phyloP scores from a whole-genome alignment of 2,797 vertebrate genomes.

The Neoniphon sammara region DNA sequence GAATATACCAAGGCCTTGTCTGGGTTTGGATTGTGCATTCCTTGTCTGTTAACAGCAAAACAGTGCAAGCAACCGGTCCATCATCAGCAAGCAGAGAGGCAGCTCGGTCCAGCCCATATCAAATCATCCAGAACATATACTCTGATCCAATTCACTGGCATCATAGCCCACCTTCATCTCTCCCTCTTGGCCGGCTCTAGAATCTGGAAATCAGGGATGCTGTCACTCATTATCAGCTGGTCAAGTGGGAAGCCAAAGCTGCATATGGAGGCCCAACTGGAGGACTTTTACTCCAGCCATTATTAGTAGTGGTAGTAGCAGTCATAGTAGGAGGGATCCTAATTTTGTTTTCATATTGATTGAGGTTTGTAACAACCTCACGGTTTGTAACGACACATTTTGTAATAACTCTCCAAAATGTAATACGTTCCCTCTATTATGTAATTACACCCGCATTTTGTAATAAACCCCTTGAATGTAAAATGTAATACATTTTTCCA shows the following conservation, averaged over 20 bases:
- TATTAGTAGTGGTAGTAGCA: slow-evolving; percentile 47
- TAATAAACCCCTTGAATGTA: too few relatives aligned
- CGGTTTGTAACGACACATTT: too few relatives aligned
- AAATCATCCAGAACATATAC: slow-evolving; percentile 59
- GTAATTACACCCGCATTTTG: too few relatives aligned
- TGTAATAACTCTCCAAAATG: too few relatives aligned
- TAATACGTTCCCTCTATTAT: too few relatives aligned
- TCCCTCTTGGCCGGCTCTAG: slow-evolving; percentile 30
- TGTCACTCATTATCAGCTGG: slow-evolving; percentile 69
- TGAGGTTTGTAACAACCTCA: too few relatives aligned
- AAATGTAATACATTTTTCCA: too few relatives aligned
- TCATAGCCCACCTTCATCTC: slow-evolving; percentile 44
- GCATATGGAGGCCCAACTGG: slow-evolving; percentile 59
- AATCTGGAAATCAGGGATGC: slow-evolving; percentile 66
- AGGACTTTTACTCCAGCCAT: slow-evolving; percentile 46
- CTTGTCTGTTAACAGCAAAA: slow-evolving; percentile 59
- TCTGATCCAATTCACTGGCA: slow-evolving; percentile 63
- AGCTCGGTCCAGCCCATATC: slow-evolving; percentile 42
- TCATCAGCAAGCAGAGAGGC: slow-evolving; percentile 45
- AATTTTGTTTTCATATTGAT: too few relatives aligned
- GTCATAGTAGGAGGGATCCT: background rate
- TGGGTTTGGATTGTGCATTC: slow-evolving; percentile 12
- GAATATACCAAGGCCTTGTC: slow-evolving; percentile 31
- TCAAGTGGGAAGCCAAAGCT: slow-evolving; percentile 64
- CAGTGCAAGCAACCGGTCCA: slow-evolving; percentile 54